These are phyloP conservation scores for Saxidomus purpurata DNA, from an alignment of 1,140 invertebrate genomes.

Conservation along the genomic window DNA sequence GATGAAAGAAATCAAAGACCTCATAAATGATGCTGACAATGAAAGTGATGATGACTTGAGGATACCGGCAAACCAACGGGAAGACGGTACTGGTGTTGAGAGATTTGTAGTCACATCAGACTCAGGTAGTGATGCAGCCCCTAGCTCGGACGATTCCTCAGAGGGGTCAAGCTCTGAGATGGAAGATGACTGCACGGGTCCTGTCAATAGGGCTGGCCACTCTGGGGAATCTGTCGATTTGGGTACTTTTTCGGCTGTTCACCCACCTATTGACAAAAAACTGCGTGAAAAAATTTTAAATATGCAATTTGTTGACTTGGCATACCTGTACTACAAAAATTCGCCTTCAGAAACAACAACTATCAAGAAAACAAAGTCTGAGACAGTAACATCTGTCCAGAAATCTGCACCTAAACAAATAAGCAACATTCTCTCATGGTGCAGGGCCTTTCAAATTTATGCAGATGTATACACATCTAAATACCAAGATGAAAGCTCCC, in stretches of 20 bases:
- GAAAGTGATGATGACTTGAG: too few species aligned
- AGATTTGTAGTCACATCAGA: not conserved
- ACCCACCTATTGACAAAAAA: not conserved
- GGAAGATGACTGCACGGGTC: not conserved
- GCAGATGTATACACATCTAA: constrained; percentile 8
- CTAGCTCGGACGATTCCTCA: not conserved
- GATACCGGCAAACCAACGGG: too few species aligned
- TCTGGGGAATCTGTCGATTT: not conserved
- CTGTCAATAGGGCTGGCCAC: not conserved
- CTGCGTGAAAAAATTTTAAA: not conserved
- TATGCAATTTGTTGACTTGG: not conserved
- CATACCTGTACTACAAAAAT: not conserved
- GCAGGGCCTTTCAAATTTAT: constrained; percentile 38
- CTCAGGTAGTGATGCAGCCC: not conserved
- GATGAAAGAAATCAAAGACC: not conserved
- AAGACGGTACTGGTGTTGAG: too few species aligned
- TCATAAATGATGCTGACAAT: not conserved
- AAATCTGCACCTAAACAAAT: constrained; percentile 7
- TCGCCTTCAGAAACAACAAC: not conserved
- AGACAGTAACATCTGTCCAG: not conserved
- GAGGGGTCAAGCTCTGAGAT: not conserved
- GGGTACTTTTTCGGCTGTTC: constrained; percentile 8
- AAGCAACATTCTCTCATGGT: not conserved
- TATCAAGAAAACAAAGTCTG: not conserved
- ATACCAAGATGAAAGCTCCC: not conserved